Percentiles rank a stretch among this genome's conserved stretches.
Conservation (phyloP, 2,113 vertebrate genomes). For the Rhynchomys soricoides region DNA sequence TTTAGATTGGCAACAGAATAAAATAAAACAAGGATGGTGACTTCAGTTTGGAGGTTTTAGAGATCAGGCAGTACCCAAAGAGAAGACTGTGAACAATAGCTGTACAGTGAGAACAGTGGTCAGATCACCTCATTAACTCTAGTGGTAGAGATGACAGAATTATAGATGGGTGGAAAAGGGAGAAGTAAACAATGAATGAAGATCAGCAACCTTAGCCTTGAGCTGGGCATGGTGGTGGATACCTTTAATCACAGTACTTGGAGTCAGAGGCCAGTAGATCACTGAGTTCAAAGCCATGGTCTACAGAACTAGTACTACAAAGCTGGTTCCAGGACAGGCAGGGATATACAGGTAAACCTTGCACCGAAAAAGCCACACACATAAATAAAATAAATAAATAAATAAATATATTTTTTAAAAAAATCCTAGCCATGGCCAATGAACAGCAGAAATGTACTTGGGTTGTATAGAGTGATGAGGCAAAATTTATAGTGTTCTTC, state of each 20-base stretch:
- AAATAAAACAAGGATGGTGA: neutral
- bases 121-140: neutral
- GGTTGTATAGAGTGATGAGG: neutral
- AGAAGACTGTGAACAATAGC: neutral
- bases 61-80: neutral
- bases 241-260: neutral
- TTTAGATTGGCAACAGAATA: neutral
- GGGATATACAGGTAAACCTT: neutral
- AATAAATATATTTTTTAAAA: neutral
- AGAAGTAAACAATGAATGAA: neutral
- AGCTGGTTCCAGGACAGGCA: neutral
- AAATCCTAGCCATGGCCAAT: neutral
- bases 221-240: neutral
- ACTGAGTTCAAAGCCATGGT: neutral
- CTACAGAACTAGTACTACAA: neutral
- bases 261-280: neutral
- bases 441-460: neutral
- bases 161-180: neutral
- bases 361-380: neutral
- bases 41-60: neutral
- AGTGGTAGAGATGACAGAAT: neutral
- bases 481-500: neutral
- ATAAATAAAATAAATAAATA: neutral
- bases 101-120: no score
- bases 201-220: neutral